A percentile compares a stretch with the other conserved stretches of the same genome.
Conservation (phyloP, 1,140 invertebrate genomes). For the Papilio glaucus region DNA sequence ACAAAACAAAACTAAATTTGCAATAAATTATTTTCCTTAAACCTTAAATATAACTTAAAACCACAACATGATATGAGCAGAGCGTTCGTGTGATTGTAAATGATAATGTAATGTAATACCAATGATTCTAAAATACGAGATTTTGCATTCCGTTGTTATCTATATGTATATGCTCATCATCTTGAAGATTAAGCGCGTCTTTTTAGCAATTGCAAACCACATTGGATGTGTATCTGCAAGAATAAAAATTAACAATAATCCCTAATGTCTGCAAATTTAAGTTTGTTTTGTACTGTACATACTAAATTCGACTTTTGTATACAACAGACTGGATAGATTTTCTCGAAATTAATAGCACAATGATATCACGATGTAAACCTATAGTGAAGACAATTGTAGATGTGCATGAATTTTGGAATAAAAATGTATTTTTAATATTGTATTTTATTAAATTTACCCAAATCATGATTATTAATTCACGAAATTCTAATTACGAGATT, state of each 20-base stretch:
- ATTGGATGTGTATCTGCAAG: too few species aligned
- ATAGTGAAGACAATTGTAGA: slow-evolving; percentile 73
- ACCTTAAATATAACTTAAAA: background rate
- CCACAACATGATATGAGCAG: background rate
- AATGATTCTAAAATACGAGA: background rate
- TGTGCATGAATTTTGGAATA: slow-evolving; percentile 80
- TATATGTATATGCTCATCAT: background rate
- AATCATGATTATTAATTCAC: background rate
- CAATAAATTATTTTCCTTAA: background rate
- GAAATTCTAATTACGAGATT: too few species aligned
- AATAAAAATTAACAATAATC: too few species aligned
- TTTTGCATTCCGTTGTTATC: background rate
- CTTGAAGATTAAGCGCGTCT: background rate
- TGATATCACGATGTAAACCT: slow-evolving; percentile 75
- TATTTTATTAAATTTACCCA: slow-evolving; percentile 49
- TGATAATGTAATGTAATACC: background rate
- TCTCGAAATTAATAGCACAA: slow-evolving; percentile 64
- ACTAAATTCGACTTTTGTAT: slow-evolving; percentile 30
- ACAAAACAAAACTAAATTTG: slow-evolving; percentile 12
- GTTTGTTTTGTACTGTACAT: background rate
- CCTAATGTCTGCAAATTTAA: background rate
- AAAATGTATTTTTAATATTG: slow-evolving; percentile 75
- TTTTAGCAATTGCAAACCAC: too few species aligned
- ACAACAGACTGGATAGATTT: slow-evolving; percentile 60
- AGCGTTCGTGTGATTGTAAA: background rate